Percentiles rank a stretch among this genome's conserved stretches.
Evolutionary conservation across 2,888 invertebrate genomes (phyloP).

Genomic region (Leistus spinibarbis): DNA sequence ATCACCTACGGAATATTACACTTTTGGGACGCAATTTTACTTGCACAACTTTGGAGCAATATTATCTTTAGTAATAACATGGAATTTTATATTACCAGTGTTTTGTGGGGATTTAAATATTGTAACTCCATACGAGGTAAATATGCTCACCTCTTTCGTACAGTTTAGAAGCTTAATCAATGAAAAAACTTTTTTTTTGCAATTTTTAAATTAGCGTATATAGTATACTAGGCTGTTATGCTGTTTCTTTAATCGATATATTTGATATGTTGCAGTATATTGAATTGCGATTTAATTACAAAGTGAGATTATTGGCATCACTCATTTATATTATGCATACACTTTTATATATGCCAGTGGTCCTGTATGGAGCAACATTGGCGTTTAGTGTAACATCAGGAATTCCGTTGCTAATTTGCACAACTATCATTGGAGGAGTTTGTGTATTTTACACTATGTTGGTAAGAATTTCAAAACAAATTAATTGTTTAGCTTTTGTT

Average conservation of each 20-base stretch:
- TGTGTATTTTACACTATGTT: slow-evolving; percentile 15
- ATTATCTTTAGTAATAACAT: slow-evolving; percentile 11
- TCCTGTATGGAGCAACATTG: neutral
- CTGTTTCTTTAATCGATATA: neutral
- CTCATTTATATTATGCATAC: neutral
- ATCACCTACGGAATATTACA: slow-evolving; percentile 10
- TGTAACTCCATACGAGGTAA: slow-evolving; percentile 25
- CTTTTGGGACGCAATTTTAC: slow-evolving; percentile 2
- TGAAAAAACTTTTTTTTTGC: too few relatives aligned
- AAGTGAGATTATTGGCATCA: neutral
- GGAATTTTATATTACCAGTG: slow-evolving; percentile 13
- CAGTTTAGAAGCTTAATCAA: too few relatives aligned
- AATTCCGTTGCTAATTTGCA: neutral
- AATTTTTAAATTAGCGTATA: neutral
- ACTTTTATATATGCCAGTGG: neutral
- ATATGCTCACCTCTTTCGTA: neutral
- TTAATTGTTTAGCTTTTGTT: neutral
- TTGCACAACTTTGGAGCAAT: neutral
- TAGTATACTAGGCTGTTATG: neutral
- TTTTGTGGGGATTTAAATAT: slow-evolving; percentile 7
- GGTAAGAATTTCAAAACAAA: slow-evolving; percentile 1
- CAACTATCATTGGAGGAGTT: neutral
- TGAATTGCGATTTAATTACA: slow-evolving; percentile 10
- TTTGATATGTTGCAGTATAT: slow-evolving; percentile 14
- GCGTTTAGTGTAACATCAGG: slow-evolving; percentile 10